Conservation (phyloP, 2,888 invertebrate species). For the Amphimallon solstitiale region DNA sequence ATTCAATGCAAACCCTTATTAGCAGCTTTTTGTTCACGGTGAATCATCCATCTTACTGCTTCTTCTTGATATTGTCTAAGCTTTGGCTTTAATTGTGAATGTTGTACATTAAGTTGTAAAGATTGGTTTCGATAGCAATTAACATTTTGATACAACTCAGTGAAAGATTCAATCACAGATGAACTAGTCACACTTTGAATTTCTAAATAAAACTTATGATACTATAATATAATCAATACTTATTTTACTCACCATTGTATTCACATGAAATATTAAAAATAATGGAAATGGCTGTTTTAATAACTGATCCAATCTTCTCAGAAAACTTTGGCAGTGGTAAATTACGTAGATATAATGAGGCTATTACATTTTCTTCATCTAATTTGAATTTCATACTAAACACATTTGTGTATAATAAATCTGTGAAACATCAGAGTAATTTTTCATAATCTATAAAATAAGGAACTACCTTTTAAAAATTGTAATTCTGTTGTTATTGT, state of each 20-base stretch:
- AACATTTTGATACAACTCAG: constrained; percentile 46
- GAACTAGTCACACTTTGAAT: constrained; percentile 39
- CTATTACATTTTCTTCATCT: constrained; percentile 49
- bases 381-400: constrained; percentile 52
- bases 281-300: constrained; percentile 50
- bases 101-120: constrained; percentile 54
- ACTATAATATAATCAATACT: background rate
- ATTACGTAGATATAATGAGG: constrained; percentile 50
- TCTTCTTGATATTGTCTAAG: constrained; percentile 73
- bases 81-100: constrained; percentile 64
- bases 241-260: constrained; percentile 37
- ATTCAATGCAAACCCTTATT: constrained; percentile 37
- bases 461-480: constrained; percentile 51
- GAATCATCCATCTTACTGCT: constrained; percentile 77
- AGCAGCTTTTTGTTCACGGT: constrained; percentile 64
- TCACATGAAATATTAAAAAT: constrained; percentile 46
- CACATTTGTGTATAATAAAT: constrained; percentile 51
- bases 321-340: constrained; percentile 54
- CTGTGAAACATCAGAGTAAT: constrained; percentile 45
- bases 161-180: constrained; percentile 40
- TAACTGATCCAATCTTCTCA: constrained; percentile 48
- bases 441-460: background rate
- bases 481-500: constrained; percentile 47
- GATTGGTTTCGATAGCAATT: background rate
- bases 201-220: constrained; percentile 30